Evolutionary conservation across 2,113 vertebrate species (phyloP), one percentile per base, ranked within the genome.

Genomic region (Alosa alosa): DNA sequence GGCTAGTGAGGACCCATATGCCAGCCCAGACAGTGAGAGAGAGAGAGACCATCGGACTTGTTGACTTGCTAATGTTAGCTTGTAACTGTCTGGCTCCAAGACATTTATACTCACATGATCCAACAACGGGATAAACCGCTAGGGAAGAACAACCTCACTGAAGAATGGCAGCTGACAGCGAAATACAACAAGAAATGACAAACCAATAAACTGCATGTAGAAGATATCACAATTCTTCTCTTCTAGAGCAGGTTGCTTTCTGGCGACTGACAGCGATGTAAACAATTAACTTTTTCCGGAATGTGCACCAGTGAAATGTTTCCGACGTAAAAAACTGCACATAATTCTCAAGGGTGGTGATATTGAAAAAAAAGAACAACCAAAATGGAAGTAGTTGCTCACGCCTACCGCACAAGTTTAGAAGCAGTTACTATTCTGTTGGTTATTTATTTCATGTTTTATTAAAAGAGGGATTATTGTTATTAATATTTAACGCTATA

Each of bases 251-350:
- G 15, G 31, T 18, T 31, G 31, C 31, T 31, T 39, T 13, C 72
- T 9, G 9, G 10, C 64, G 11, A 15, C 25, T 39, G 9, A 36
- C 72, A 39, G 31, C 60, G 22, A 39, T 13, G 72, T 90, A 86
- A 84, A 87, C 82, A 86, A 41, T 86, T 72, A 68, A n/a, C 6
- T 52, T 84, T 85, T 86, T 83, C 83, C 82, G 72, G 72, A 78
- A 57, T 83, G 89, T 90, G 88, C 86, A 82, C 50, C 86, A 39
- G 41, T 83, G 7, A 90, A 86, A 86, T 64, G 46, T 75, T 83
- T 89, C 89, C 89, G 89, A 83, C 75, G 4, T 45, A 45, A 22
- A 78, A 78, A 49, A 50, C 82, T 78, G 84, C 86, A 83, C 81
- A 60, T 31, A 60, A 46, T 9, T 39, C 41, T 31, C 45, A 31